Evolutionary conservation across 2,113 vertebrate species (phyloP).

Genomic region (Oreochromis tanganicae): DNA sequence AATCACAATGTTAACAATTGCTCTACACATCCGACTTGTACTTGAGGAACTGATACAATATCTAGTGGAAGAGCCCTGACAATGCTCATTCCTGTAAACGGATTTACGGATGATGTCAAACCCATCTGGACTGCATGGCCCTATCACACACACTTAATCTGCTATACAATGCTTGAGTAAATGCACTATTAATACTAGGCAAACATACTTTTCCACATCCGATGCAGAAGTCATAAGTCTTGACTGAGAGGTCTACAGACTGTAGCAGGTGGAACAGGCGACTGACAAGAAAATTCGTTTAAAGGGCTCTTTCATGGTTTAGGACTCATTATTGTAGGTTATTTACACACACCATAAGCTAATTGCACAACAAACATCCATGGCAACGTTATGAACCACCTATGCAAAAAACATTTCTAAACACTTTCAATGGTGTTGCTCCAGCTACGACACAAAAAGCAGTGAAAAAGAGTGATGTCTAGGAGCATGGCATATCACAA

Average conservation of each 20-base stretch:
- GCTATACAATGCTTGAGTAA: not conserved
- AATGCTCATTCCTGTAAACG: not conserved
- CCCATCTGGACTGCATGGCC: not conserved
- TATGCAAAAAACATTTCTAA: not conserved
- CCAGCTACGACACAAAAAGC: not conserved
- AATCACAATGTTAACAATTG: not conserved
- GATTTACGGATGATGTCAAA: not conserved
- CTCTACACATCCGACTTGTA: not conserved
- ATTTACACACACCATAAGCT: not conserved
- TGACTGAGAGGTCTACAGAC: not conserved
- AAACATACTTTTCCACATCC: conserved; percentile 7
- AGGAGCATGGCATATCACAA: not conserved
- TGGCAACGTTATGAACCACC: not conserved
- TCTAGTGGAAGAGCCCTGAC: not conserved
- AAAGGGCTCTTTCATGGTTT: not conserved
- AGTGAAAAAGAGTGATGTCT: not conserved
- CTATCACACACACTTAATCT: not conserved
- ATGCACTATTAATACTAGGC: conserved; percentile 12
- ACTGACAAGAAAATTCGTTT: not conserved
- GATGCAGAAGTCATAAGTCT: not conserved
- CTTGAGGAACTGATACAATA: not conserved
- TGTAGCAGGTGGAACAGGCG: conserved; percentile 2
- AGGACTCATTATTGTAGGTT: not conserved
- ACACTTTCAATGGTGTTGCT: not conserved
- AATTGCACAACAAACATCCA: not conserved